These are phyloP conservation scores for Scaptomyza hsui DNA, from an alignment of 1,140 invertebrate species.

Conservation along the genomic window DNA sequence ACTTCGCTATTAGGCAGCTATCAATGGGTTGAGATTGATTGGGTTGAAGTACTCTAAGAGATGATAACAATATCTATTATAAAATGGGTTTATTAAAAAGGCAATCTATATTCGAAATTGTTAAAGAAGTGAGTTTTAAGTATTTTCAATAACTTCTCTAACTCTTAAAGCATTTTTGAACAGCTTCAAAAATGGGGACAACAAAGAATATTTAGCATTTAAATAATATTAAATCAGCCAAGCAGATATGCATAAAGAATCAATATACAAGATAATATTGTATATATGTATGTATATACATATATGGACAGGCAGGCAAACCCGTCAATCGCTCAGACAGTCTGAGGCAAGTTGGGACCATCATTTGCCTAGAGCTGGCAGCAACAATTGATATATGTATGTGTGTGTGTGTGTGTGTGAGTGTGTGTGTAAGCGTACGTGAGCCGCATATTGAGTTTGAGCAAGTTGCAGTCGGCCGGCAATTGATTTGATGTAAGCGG, in stretches of 20 bases:
- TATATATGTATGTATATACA: constrained; percentile 21
- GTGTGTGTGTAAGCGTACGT: constrained; percentile 68
- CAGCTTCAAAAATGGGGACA: not conserved
- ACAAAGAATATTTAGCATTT: not conserved
- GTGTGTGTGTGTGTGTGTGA: too few relatives aligned
- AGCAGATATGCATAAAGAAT: constrained; percentile 33
- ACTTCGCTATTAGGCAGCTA: not conserved
- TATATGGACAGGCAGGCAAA: constrained; percentile 33
- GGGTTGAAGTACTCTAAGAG: not conserved
- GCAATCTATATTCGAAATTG: too few relatives aligned
- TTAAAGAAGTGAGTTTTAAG: too few relatives aligned
- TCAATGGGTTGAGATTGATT: constrained; percentile 1
- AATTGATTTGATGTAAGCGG: constrained; percentile 60
- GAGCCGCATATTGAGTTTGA: constrained; percentile 52
- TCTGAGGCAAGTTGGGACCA: constrained; percentile 40
- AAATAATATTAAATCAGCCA: constrained; percentile 9
- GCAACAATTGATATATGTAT: constrained; percentile 71
- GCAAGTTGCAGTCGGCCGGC: constrained; percentile 20
- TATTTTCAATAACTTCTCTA: too few relatives aligned
- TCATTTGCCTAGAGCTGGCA: constrained; percentile 71
- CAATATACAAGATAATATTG: constrained; percentile 4
- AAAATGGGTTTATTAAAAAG: not conserved
- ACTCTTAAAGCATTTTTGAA: too few relatives aligned
- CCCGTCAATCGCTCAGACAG: constrained; percentile 47
- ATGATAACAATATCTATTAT: not conserved